These are phyloP conservation scores for Drosophila lacicola DNA, from an alignment of 2,888 invertebrate genomes.

Conservation along the genomic window DNA sequence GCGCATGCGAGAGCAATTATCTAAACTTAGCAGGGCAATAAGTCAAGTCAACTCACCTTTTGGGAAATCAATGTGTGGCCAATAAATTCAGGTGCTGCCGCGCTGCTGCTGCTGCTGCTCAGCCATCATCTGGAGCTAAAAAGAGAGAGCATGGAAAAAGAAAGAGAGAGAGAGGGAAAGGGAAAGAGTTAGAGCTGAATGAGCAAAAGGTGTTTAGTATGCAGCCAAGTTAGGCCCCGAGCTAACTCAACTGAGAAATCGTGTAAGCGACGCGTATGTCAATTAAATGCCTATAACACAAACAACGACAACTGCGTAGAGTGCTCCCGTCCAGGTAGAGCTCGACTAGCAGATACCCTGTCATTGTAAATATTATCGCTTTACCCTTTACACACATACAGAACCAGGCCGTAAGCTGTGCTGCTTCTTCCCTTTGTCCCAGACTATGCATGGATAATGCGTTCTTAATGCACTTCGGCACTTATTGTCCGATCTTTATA, in stretches of 20 bases:
- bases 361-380: too few relatives aligned
- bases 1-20: conserved; percentile 68
- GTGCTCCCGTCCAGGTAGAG: too few relatives aligned
- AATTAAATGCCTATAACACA: conserved; percentile 75
- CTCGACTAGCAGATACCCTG: too few relatives aligned
- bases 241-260: conserved; percentile 65
- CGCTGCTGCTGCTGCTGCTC: conserved; percentile 20
- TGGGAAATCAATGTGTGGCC: conserved; percentile 48
- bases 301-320: conserved; percentile 11
- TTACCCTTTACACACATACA: too few relatives aligned
- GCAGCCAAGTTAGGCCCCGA: conserved; percentile 47
- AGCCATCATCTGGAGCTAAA: conserved; percentile 54
- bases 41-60: conserved; percentile 65
- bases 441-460: too few relatives aligned
- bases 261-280: conserved; percentile 75
- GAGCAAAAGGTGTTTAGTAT: conserved; percentile 59
- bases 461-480: too few relatives aligned
- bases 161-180: conserved; percentile 18
- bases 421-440: too few relatives aligned
- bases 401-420: too few relatives aligned
- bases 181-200: conserved; percentile 15
- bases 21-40: conserved; percentile 64
- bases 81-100: conserved; percentile 61
- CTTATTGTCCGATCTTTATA: too few relatives aligned
- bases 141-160: conserved; percentile 2